These are phyloP conservation scores for Amphipyra tragopoginis DNA, from an alignment of 2,888 invertebrate genomes.

Conservation along the genomic window DNA sequence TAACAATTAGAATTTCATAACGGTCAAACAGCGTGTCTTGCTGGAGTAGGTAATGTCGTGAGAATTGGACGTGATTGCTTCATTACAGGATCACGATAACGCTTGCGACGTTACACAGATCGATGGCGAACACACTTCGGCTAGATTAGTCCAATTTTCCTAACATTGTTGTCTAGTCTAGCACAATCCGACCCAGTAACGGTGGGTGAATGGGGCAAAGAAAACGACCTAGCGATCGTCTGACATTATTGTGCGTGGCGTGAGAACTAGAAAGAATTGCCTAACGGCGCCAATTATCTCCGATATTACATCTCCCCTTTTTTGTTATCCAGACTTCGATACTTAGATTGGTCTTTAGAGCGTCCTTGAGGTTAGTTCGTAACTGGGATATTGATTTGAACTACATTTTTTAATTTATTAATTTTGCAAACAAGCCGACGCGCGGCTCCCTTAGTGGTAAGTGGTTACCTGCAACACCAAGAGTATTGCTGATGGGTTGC, in stretches of 20 bases:
- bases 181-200: conserved; percentile 53
- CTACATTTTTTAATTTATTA: too few relatives aligned
- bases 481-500: too few relatives aligned
- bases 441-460: too few relatives aligned
- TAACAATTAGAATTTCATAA: conserved; percentile 70
- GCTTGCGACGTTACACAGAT: conserved; percentile 55
- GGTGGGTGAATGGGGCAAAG: conserved; percentile 67
- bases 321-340: not conserved
- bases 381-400: not conserved
- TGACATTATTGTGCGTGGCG: conserved; percentile 49
- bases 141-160: conserved; percentile 67
- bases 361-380: not conserved
- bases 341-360: not conserved
- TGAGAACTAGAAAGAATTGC: conserved; percentile 68
- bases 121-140: conserved; percentile 60
- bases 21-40: conserved; percentile 56
- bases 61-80: conserved; percentile 70
- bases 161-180: conserved; percentile 62
- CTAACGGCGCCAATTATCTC: conserved; percentile 51
- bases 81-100: conserved; percentile 69
- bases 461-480: too few relatives aligned
- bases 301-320: conserved; percentile 24
- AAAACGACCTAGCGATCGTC: conserved; percentile 60
- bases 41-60: conserved; percentile 65
- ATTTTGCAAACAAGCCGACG: too few relatives aligned